Base-by-base conservation (phyloP, 2,113 vertebrate genomes). In the Cromileptes altivelis region DNA sequence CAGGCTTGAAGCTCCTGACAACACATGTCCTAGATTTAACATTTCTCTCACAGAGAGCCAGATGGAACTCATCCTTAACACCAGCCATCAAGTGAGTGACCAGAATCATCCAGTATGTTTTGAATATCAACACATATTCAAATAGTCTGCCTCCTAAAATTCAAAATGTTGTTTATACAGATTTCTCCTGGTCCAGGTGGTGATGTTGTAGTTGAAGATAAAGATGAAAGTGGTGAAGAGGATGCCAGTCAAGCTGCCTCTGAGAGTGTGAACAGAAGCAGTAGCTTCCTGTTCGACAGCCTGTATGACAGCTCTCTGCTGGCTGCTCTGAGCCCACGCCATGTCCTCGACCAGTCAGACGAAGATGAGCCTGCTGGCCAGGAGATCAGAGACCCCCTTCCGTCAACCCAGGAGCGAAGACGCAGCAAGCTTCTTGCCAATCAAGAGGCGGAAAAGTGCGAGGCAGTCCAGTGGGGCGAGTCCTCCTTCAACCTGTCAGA, bases 241-340 rank as follows among this genome's bases (percentile, higher is more conserved):
- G 61, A 72, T 2, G 65, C 23, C 18, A 4, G 33, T 71, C 56
- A 25, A 13, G 64, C 71, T 63, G 61, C 82, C 6, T 95, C 96
- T 82, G 95, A 92, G 56, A 97, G 96, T 81, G 88, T 96, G 19
- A 97, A 99, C 91, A 91, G 96, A 83, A 99, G 98, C 84, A 95
- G 96, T 67, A 96, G 95, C 92, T 97, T 99, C 86, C 91, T 99
- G 5, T 99, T 99, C 77, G 97, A 99, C 82, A 98, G 97, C 92
- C 96, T 98, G 72, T 94, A 90, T 79, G 95, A 97, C 71, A 94
- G 92, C 78, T 93, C 94, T 70, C 82, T 95, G 68, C 91, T 96
- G 73, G 89, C 81, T 62, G 92, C 77, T 52, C 80, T 90, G 55
- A 93, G 80, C 62, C 86, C 75, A 4, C 65, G 81, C 9, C 75